These are phyloP conservation scores for Pediacus dermestoides DNA, from an alignment of 2,888 invertebrate genomes.

Conservation along the genomic window DNA sequence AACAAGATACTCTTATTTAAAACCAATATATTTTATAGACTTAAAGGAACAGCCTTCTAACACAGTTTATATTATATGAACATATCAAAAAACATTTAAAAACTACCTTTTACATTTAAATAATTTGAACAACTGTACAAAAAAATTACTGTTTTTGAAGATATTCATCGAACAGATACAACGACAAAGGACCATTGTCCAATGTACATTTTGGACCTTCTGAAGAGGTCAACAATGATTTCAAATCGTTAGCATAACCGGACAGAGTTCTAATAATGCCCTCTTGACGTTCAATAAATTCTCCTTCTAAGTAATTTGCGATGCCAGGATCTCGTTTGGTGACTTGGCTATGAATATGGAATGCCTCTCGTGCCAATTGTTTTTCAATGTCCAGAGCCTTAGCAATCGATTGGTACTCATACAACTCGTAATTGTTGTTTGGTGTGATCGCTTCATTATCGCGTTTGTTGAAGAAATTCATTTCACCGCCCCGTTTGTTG, in stretches of 20 bases:
- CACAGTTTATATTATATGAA: too few relatives aligned
- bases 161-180: constrained; percentile 75
- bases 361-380: constrained; percentile 63
- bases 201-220: too few relatives aligned
- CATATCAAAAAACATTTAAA: too few relatives aligned
- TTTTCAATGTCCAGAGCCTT: constrained; percentile 75
- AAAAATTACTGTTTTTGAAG: constrained; percentile 39
- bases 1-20: too few relatives aligned
- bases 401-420: constrained; percentile 69
- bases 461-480: constrained; percentile 52
- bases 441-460: constrained; percentile 42
- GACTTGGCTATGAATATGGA: constrained; percentile 64
- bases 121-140: too few relatives aligned
- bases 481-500: constrained; percentile 65
- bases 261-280: constrained; percentile 66
- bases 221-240: constrained; percentile 60
- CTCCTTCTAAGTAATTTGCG: constrained; percentile 72
- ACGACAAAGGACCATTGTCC: constrained; percentile 60
- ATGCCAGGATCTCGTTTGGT: constrained; percentile 67
- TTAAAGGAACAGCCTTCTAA: too few relatives aligned
- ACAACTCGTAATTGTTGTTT: constrained; percentile 53
- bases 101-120: too few relatives aligned
- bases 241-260: constrained; percentile 71
- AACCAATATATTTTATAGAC: too few relatives aligned
- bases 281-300: constrained; percentile 68